These are phyloP conservation scores for Illadopsis cleaveri DNA, from an alignment of 2,113 vertebrate genomes.

Conservation along the genomic window DNA sequence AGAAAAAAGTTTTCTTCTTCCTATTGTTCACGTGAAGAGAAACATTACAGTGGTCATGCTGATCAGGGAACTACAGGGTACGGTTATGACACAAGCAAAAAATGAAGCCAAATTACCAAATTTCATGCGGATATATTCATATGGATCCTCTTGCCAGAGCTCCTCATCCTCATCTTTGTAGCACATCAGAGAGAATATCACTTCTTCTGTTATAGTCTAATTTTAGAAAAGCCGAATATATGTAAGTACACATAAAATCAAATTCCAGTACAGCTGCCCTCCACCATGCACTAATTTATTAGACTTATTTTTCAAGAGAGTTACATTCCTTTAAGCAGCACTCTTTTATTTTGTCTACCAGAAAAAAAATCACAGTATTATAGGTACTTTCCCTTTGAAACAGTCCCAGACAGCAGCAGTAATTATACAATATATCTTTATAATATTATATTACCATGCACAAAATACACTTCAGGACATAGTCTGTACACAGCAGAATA, in stretches of 20 bases:
- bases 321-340: neutral
- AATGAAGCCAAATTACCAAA: slow-evolving; percentile 81
- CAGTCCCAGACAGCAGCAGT: neutral
- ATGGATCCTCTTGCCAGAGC: slow-evolving; percentile 95
- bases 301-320: neutral
- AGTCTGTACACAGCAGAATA: neutral
- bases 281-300: neutral
- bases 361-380: neutral
- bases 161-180: slow-evolving; percentile 98
- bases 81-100: neutral
- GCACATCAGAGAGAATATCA: slow-evolving; percentile 97
- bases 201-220: slow-evolving; percentile 90
- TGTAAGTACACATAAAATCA: neutral
- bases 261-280: neutral
- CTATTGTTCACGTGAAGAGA: neutral
- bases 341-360: neutral
- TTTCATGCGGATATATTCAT: slow-evolving; percentile 97
- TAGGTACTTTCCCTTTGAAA: neutral
- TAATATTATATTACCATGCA: neutral
- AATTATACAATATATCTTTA: neutral
- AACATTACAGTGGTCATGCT: neutral
- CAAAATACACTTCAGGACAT: neutral
- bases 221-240: neutral
- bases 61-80: neutral
- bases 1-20: neutral